Base-by-base conservation (phyloP, 2,797 vertebrate species). In the Labeo calbasu region DNA sequence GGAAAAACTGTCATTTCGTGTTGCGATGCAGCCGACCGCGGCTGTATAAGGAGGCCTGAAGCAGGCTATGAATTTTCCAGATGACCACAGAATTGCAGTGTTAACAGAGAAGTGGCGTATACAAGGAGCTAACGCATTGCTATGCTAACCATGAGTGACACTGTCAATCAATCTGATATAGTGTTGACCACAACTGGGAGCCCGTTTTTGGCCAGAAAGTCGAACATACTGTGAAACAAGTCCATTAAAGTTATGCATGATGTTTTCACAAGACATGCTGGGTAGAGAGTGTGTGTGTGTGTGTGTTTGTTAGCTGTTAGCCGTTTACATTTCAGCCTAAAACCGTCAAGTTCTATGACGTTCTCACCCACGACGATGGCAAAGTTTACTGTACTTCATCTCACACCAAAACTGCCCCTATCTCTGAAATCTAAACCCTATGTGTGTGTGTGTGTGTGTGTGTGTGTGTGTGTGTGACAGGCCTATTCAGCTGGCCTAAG, bases 401-500 rank as follows among this genome's bases (percentile, higher is more conserved):
- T 77, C 23, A 21, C 10, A 57, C 14, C 14, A 40, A 77, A 79
- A 69, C 65, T 48, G 14, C 28, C 28, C 53, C 53, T 57, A 65
- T 81, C 71, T 81, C 57, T 63, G 14, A 79, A 84, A 84, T 68
- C 63, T 23, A 71, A 23, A 28, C 68, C 66, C 9, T 71, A 10
- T 28, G 46, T 66, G 14, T 73, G 84, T 43, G 46, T 17, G 25
- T 21, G 77, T 17, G 77, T 25, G 55, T n/a, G n/a, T n/a, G n/a
- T n/a, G n/a, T n/a, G n/a, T 23, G 68, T 51, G 28, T 50, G 36
- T 10, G 69, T 48, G 40, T n/a, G 79, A 91, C 86, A 83, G 93
- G 91, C 90, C 92, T 82, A 93, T 94, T 92, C 91, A 87, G 92
- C 91, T 92, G 94, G 92, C 88, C 93, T 93, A 86, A 95, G 95